Evolutionary conservation across 1,140 invertebrate genomes (phyloP).

Genomic region (Neodiprion virginianus): DNA sequence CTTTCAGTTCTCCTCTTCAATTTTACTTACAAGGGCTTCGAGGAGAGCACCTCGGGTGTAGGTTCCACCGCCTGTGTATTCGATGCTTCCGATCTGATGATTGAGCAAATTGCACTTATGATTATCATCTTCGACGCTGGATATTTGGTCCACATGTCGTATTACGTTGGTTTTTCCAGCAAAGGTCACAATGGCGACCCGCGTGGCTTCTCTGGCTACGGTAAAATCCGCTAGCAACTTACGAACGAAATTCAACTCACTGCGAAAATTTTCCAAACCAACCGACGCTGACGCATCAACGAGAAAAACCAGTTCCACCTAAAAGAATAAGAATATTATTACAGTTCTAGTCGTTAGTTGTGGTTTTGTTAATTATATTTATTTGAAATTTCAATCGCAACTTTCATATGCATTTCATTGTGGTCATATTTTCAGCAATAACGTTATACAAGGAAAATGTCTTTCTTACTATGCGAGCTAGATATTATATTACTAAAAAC

Average conservation of each 20-base stretch:
- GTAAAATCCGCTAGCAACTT: slow-evolving; percentile 76
- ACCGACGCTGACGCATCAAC: slow-evolving; percentile 75
- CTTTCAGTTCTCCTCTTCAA: background rate
- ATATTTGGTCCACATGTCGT: slow-evolving; percentile 71
- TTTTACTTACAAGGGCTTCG: slow-evolving; percentile 66
- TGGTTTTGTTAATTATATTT: no score
- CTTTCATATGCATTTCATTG: no score
- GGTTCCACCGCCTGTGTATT: slow-evolving; percentile 72
- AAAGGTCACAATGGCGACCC: slow-evolving; percentile 73
- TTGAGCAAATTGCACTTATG: slow-evolving; percentile 71
- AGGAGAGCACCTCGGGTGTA: slow-evolving; percentile 73
- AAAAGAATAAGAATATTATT: slow-evolving; percentile 12
- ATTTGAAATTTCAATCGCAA: no score
- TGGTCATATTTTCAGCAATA: no score
- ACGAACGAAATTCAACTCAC: slow-evolving; percentile 75
- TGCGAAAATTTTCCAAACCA: slow-evolving; percentile 71
- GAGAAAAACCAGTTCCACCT: slow-evolving; percentile 74
- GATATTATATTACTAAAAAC: no score
- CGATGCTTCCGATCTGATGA: slow-evolving; percentile 67
- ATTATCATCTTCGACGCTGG: slow-evolving; percentile 57
- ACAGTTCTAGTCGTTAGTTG: no score
- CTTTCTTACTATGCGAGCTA: no score
- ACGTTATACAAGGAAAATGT: no score
- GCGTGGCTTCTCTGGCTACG: slow-evolving; percentile 68
- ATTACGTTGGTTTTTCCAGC: slow-evolving; percentile 60